Conservation (phyloP, 1,140 invertebrate species). For the Augochlora pura region DNA sequence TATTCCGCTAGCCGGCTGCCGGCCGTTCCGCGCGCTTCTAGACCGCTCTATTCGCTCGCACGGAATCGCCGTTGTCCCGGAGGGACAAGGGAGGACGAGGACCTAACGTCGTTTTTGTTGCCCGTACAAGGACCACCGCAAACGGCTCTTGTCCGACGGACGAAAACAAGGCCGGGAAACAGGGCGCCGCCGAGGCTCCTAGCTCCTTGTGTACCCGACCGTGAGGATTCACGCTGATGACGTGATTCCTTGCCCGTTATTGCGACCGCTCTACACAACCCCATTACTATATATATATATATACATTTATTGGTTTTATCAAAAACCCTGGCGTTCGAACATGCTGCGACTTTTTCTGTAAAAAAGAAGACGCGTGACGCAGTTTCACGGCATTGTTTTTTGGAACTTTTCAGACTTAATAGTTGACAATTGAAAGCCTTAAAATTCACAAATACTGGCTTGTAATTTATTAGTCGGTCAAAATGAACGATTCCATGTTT, state of each 20-base stretch:
- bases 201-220: constrained; percentile 26
- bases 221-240: neutral
- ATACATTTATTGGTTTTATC: too few relatives aligned
- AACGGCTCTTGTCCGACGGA: constrained; percentile 32
- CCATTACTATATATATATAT: too few relatives aligned
- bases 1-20: constrained; percentile 65
- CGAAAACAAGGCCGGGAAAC: constrained; percentile 51
- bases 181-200: constrained; percentile 26
- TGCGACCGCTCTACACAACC: neutral
- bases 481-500: too few relatives aligned
- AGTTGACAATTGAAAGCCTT: too few relatives aligned
- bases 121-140: constrained; percentile 38
- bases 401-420: too few relatives aligned
- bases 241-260: constrained; percentile 36
- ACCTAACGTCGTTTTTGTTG: constrained; percentile 63
- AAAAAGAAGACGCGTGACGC: too few relatives aligned
- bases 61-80: constrained; percentile 50
- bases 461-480: too few relatives aligned
- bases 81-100: constrained; percentile 33
- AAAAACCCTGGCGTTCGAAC: too few relatives aligned
- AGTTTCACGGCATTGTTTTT: too few relatives aligned
- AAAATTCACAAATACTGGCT: too few relatives aligned
- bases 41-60: constrained; percentile 52
- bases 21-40: constrained; percentile 59
- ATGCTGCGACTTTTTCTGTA: too few relatives aligned